phyloP scores from a whole-genome alignment of 2,888 invertebrate genomes.

The Hemicrepidius hirtus region DNA sequence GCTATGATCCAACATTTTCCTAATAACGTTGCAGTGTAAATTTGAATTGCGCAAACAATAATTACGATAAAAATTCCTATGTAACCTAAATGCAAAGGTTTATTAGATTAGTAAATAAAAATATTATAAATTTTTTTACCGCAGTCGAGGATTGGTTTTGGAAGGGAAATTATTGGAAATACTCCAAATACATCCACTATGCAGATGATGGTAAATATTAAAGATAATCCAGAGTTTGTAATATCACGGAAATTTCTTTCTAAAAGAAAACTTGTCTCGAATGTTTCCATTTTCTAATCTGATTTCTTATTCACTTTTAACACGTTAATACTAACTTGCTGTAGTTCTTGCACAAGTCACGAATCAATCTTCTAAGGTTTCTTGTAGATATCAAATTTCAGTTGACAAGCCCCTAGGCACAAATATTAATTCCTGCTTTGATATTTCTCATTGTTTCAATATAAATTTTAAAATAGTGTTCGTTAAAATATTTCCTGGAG shows the following conservation, averaged over 20 bases:
- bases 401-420: too few species aligned
- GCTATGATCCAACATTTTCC: conserved; percentile 90
- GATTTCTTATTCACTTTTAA: neutral
- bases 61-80: conserved; percentile 82
- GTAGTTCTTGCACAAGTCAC: too few species aligned
- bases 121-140: conserved; percentile 74
- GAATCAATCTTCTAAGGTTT: too few species aligned
- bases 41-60: conserved; percentile 80
- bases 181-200: conserved; percentile 89
- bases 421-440: too few species aligned
- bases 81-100: conserved; percentile 75
- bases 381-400: too few species aligned
- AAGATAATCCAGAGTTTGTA: conserved; percentile 74
- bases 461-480: too few species aligned
- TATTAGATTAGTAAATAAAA: too few species aligned
- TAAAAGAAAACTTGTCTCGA: conserved; percentile 40
- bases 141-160: conserved; percentile 83
- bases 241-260: conserved; percentile 1
- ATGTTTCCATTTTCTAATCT: conserved; percentile 31
- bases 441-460: too few species aligned
- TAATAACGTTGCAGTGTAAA: conserved; percentile 87
- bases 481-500: too few species aligned
- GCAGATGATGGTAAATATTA: conserved; percentile 83
- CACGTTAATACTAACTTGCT: neutral
- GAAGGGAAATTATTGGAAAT: conserved; percentile 86